phyloP scores from a whole-genome alignment of 2,113 vertebrate species.

The Rynchops niger region DNA sequence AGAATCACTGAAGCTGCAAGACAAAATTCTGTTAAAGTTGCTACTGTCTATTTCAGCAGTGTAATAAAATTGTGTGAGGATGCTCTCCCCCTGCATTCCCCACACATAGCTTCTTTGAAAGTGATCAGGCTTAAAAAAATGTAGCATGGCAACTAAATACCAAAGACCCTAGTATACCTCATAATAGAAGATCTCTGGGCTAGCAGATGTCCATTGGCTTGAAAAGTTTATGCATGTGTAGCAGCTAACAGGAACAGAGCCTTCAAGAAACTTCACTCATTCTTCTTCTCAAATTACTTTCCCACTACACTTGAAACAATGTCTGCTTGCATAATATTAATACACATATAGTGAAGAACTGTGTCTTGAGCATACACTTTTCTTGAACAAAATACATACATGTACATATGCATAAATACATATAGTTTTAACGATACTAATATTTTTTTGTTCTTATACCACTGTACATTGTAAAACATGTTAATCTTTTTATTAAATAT shows the following conservation, averaged over 20 bases:
- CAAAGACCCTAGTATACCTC: not conserved
- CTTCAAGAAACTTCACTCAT: not conserved
- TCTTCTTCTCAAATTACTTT: not conserved
- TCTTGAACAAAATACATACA: not conserved
- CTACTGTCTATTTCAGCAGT: not conserved
- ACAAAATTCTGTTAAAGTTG: slow-evolving; percentile 7
- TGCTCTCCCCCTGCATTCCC: not conserved
- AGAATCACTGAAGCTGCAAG: not conserved
- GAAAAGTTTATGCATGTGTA: not conserved
- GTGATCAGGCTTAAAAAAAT: not conserved
- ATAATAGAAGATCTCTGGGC: not conserved
- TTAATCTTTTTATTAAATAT: not conserved
- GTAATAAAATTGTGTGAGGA: not conserved
- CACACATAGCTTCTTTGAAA: not conserved
- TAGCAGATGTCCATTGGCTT: not conserved
- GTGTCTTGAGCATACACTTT: not conserved
- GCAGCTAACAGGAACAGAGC: not conserved
- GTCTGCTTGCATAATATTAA: not conserved
- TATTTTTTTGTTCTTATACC: not conserved
- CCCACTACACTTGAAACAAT: not conserved
- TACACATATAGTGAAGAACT: not conserved
- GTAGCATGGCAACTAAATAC: not conserved
- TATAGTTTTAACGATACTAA: not conserved
- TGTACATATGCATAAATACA: not conserved
- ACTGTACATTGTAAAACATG: not conserved